A percentile compares a stretch with the other conserved stretches of the same genome.
Evolutionary conservation across 2,797 vertebrate genomes (phyloP).

Genomic region (Pogoniulus pusillus): DNA sequence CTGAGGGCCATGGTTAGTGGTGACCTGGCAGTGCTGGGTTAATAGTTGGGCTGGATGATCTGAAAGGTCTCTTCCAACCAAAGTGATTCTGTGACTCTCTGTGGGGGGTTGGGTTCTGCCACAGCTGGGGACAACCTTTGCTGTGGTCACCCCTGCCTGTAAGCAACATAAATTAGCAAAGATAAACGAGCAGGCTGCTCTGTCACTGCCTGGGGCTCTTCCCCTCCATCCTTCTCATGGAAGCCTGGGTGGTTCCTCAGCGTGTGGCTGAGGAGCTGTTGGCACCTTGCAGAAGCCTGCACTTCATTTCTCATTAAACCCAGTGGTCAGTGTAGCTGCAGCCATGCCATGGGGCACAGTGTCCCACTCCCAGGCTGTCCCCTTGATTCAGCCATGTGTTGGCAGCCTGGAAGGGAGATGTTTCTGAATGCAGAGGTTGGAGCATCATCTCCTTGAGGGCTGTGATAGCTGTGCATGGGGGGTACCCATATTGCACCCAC

Average conservation of each 20-base stretch:
- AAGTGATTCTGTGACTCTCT: neutral
- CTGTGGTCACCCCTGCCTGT: neutral
- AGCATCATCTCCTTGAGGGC: neutral
- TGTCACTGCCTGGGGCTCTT: neutral
- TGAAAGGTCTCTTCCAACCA: neutral
- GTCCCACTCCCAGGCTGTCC: neutral
- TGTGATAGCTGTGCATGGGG: neutral
- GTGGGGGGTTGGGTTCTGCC: neutral
- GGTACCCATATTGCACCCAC: neutral
- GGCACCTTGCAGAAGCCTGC: neutral
- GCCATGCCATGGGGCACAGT: fast-evolving
- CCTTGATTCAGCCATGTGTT: fast-evolving
- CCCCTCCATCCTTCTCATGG: fast-evolving
- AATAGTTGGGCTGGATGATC: neutral
- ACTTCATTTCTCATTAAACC: too few relatives aligned
- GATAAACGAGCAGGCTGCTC: neutral
- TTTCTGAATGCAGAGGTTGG: neutral
- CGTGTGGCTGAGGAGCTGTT: fast-evolving
- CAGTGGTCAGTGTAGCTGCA: neutral
- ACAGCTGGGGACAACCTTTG: neutral
- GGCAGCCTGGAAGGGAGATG: neutral
- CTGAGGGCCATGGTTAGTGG: too few relatives aligned
- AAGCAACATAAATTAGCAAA: neutral
- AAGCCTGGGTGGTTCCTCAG: neutral
- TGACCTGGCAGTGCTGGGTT: too few relatives aligned